These are phyloP conservation scores for Albula glossodonta DNA, from an alignment of 2,113 vertebrate species.

Conservation along the genomic window DNA sequence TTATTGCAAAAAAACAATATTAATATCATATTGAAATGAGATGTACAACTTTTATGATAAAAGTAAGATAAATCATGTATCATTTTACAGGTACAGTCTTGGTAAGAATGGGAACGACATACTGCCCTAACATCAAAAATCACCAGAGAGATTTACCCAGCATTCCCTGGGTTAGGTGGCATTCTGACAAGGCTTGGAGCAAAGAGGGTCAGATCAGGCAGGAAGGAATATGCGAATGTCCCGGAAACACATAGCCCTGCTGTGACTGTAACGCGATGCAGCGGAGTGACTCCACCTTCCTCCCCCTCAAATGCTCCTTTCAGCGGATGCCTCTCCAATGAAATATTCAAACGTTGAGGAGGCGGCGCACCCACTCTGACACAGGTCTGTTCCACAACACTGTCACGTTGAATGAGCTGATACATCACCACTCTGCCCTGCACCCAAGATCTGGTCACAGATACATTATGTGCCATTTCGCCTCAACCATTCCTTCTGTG, in stretches of 20 bases:
- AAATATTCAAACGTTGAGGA: background rate
- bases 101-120: background rate
- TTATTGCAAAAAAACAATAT: background rate
- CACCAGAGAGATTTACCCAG: conserved; percentile 10
- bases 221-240: background rate
- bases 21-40: background rate
- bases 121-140: background rate
- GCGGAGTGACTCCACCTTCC: background rate
- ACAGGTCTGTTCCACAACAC: background rate
- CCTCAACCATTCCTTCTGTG: background rate
- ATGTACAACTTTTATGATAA: background rate
- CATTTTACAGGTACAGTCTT: background rate
- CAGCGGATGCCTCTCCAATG: background rate
- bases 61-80: background rate
- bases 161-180: background rate
- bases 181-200: background rate
- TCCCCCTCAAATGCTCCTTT: background rate
- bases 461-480: background rate
- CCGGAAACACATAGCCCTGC: background rate
- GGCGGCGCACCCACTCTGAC: background rate
- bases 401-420: background rate
- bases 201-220: background rate
- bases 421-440: background rate
- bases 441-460: background rate
- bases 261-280: background rate